Evolutionary conservation across 1,140 invertebrate species (phyloP).

Genomic region (Caenorhabditis brenneri): DNA sequence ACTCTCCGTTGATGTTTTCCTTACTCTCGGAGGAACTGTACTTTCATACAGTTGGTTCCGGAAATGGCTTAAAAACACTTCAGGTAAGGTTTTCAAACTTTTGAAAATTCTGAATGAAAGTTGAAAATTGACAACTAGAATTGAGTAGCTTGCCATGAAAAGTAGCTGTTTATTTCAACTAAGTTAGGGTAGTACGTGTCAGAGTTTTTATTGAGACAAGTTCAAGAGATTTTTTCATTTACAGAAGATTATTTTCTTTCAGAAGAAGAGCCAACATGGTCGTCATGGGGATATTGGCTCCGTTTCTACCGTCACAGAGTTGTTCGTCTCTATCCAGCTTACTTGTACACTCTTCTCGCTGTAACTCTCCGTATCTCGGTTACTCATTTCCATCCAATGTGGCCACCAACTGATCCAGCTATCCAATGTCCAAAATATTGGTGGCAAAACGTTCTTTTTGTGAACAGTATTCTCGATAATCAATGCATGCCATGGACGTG

Average conservation of each 20-base stretch:
- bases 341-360: slow-evolving; percentile 68
- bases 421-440: slow-evolving; percentile 70
- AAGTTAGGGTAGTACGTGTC: too few relatives aligned
- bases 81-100: slow-evolving; percentile 53
- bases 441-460: slow-evolving; percentile 69
- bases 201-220: too few relatives aligned
- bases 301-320: slow-evolving; percentile 68
- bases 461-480: slow-evolving; percentile 67
- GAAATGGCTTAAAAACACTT: slow-evolving; percentile 70
- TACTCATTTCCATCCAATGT: slow-evolving; percentile 69
- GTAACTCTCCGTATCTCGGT: slow-evolving; percentile 67
- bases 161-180: too few relatives aligned
- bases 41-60: slow-evolving; percentile 69
- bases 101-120: neutral
- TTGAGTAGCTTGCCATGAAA: too few relatives aligned
- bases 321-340: slow-evolving; percentile 68
- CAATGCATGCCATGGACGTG: slow-evolving; percentile 71
- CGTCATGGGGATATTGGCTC: slow-evolving; percentile 67
- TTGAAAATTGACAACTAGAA: too few relatives aligned
- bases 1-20: slow-evolving; percentile 65
- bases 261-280: slow-evolving; percentile 68
- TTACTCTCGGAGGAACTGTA: slow-evolving; percentile 63
- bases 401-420: slow-evolving; percentile 71
- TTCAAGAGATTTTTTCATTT: too few relatives aligned
- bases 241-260: slow-evolving; percentile 13